phyloP scores from a whole-genome alignment of 2,888 invertebrate genomes.

The Bombyx huttoni region DNA sequence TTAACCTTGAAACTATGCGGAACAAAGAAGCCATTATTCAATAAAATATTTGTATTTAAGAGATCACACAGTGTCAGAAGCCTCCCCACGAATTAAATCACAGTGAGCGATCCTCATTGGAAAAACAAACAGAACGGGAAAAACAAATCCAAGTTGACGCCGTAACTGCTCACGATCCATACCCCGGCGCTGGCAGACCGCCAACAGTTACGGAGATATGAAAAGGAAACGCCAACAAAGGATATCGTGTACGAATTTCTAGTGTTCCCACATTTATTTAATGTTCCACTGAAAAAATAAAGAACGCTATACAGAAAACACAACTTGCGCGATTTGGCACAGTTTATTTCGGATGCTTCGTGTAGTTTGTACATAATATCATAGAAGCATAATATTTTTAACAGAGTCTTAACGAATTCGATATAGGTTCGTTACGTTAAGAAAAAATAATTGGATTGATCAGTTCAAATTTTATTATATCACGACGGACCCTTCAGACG shows the following conservation, averaged over 20 bases:
- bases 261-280: slow-evolving; percentile 1
- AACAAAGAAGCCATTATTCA: too few species aligned
- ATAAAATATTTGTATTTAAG: neutral
- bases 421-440: too few species aligned
- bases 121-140: slow-evolving; percentile 3
- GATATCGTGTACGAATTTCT: slow-evolving; percentile 3
- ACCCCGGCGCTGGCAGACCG: slow-evolving; percentile 13
- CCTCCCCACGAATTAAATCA: slow-evolving; percentile 2
- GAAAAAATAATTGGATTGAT: too few species aligned
- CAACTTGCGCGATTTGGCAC: neutral
- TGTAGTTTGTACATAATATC: neutral
- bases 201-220: slow-evolving; percentile 20
- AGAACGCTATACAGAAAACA: neutral
- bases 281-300: neutral
- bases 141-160: slow-evolving; percentile 10
- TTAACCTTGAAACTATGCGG: too few species aligned
- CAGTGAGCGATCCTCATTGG: neutral
- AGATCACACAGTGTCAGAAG: neutral
- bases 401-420: too few species aligned
- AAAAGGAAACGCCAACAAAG: slow-evolving; percentile 7
- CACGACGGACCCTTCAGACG: too few species aligned
- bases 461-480: too few species aligned
- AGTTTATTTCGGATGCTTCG: neutral
- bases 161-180: slow-evolving; percentile 14
- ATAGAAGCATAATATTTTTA: too few species aligned